phyloP scores from a whole-genome alignment of 2,888 invertebrate genomes.

The Dasysyrphus albostriatus region DNA sequence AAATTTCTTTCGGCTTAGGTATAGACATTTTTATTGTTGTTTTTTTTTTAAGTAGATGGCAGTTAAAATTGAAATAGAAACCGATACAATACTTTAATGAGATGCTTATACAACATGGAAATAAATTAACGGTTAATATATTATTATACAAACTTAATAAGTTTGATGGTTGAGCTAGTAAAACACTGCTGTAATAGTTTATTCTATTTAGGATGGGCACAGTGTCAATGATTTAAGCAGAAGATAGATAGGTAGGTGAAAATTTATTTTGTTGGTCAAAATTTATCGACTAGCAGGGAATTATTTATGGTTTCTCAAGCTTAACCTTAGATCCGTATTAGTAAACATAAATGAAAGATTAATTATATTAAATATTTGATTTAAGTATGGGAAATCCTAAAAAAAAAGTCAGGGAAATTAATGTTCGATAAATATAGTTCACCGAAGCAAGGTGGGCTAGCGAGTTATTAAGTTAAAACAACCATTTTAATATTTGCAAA shows the following conservation, averaged over 20 bases:
- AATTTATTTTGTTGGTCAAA: background rate
- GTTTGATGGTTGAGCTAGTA: slow-evolving; percentile 27
- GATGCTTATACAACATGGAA: slow-evolving; percentile 37
- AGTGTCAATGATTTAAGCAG: slow-evolving; percentile 14
- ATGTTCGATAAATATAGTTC: too few relatives aligned
- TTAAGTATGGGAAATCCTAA: too few relatives aligned
- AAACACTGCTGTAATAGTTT: background rate
- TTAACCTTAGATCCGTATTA: background rate
- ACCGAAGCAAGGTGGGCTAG: too few relatives aligned
- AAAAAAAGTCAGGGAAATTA: too few relatives aligned
- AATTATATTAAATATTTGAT: too few relatives aligned
- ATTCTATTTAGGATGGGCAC: background rate
- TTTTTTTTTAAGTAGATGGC: background rate
- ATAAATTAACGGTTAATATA: slow-evolving; percentile 35
- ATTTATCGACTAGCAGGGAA: background rate
- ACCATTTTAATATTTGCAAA: too few relatives aligned
- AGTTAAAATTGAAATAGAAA: slow-evolving; percentile 44
- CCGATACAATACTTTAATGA: slow-evolving; percentile 30
- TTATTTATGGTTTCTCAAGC: background rate
- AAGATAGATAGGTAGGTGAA: background rate
- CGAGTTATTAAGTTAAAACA: too few relatives aligned
- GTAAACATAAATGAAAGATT: too few relatives aligned
- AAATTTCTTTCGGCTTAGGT: slow-evolving; percentile 47
- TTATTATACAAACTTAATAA: slow-evolving; percentile 8
- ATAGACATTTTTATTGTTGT: slow-evolving; percentile 28